Evolutionary conservation across 2,113 vertebrate genomes (phyloP), one percentile per base, ranked within the genome.

Genomic region (Pygoscelis antarcticus): DNA sequence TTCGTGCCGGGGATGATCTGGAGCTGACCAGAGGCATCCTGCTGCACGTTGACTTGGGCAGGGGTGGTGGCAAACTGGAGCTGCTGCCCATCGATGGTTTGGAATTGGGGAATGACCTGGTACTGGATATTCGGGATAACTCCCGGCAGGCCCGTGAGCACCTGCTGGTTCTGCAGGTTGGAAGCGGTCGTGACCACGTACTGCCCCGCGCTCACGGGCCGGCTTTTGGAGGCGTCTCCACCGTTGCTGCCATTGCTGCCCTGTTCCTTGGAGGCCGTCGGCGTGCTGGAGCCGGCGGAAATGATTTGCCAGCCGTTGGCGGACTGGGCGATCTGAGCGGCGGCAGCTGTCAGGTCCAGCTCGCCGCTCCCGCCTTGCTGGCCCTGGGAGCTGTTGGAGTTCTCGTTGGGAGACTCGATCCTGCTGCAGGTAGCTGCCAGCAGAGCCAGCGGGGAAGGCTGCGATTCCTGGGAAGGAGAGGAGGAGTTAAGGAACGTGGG

Each of bases 401-500:
- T 99, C 96, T 99, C 99, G 74, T 98, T 99, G 81, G 99, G 99
- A 87, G 99, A 99, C 97, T 99, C 99, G 44, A 99, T 99, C 75
- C 99, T 98, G 98, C 99, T 99, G 98, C 99, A 99, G 51, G 99
- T 99, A 91, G 99, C 99, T 52, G 99, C 99, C 97, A 99, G 98
- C 95, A 99, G 96, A 76, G 99, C 99, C 76, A 99, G 98, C 5
- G 99, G 99, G 93, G 99, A 99, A 11, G 99, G 99, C 97, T 99
- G 99, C 0, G 99, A 99, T 90, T 99, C 99, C 99, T 99, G 89
- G 49, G 89, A 82, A 90, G 44, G 60, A 85, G 74, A 95, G 94
- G 90, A 96, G 96, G 96, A 94, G 93, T 98, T 97, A 95, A 66
- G 74, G 82, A 91, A 36, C 22, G 26, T 1, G 46, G 84, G 81